A percentile compares a stretch with the other conserved stretches of the same genome.
Conservation (phyloP, 2,113 vertebrate species). For the Chunga burmeisteri region DNA sequence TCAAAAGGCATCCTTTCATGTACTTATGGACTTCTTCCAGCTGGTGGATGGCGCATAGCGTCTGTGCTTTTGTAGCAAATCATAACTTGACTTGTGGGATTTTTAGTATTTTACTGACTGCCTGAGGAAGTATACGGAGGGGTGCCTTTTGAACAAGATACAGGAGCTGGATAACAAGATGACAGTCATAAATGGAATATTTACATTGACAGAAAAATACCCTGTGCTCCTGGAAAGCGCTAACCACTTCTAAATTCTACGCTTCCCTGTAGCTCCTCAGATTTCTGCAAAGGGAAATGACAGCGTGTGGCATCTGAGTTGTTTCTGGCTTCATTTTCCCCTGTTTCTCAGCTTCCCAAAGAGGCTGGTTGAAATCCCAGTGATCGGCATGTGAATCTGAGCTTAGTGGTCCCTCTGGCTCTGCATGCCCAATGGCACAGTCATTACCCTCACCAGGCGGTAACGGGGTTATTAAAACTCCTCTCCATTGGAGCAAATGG, state of each 20-base stretch:
- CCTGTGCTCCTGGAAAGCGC: neutral
- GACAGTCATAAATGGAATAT: neutral
- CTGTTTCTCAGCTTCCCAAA: neutral
- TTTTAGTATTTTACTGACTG: neutral
- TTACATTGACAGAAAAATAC: neutral
- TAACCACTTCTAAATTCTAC: neutral
- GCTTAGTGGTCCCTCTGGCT: neutral
- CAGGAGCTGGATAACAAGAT: neutral
- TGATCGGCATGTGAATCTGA: neutral
- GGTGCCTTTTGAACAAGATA: neutral
- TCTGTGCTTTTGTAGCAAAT: neutral
- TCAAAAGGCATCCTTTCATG: constrained; percentile 26
- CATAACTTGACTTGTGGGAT: neutral
- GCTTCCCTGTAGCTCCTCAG: neutral
- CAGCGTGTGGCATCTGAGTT: neutral
- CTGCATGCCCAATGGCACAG: neutral
- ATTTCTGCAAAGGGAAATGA: neutral
- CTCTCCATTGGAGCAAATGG: neutral
- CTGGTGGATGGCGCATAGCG: neutral
- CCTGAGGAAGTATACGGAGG: neutral
- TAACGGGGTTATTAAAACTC: neutral
- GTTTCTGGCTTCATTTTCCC: neutral
- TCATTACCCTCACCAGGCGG: neutral
- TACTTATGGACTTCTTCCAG: constrained; percentile 26
- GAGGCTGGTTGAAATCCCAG: neutral